Percentiles rank a stretch among this genome's conserved stretches.
phyloP scores from a whole-genome alignment of 2,888 invertebrate genomes.

The Thymelicus sylvestris region DNA sequence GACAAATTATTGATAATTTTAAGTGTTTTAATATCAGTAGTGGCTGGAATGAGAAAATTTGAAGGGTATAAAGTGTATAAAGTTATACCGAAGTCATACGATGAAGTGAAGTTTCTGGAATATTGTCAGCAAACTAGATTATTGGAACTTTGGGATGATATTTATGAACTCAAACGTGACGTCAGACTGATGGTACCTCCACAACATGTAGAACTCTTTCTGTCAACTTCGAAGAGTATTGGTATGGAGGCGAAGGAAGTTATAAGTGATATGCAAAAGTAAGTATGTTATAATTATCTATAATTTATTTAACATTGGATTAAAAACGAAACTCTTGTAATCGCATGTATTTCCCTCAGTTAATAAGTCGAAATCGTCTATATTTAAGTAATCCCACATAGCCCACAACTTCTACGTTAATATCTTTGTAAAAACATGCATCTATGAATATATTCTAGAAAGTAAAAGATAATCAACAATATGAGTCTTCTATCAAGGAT shows the following conservation, averaged over 20 bases:
- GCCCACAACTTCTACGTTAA: no score
- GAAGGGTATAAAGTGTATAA: constrained; percentile 86
- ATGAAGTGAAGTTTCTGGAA: constrained; percentile 76
- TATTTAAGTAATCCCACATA: no score
- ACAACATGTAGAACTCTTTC: constrained; percentile 52
- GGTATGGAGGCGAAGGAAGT: constrained; percentile 52
- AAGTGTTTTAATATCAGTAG: constrained; percentile 41
- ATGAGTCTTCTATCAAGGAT: no score
- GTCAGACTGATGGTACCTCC: constrained; percentile 64
- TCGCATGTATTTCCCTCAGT: no score
- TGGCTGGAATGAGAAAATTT: constrained; percentile 61
- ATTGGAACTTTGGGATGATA: constrained; percentile 69
- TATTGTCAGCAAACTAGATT: constrained; percentile 66
- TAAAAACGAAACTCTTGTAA: no score
- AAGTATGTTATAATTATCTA: constrained; percentile 44
- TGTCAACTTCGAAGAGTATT: constrained; percentile 44
- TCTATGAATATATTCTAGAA: no score
- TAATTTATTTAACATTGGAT: neutral
- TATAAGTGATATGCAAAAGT: constrained; percentile 67
- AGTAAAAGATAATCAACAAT: no score
- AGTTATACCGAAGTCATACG: constrained; percentile 73
- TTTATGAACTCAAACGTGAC: constrained; percentile 59
- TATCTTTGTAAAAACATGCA: no score
- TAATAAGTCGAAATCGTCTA: no score
- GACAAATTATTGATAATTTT: constrained; percentile 46